These are phyloP conservation scores for Sprattus sprattus DNA, from an alignment of 2,113 vertebrate genomes.

Conservation along the genomic window DNA sequence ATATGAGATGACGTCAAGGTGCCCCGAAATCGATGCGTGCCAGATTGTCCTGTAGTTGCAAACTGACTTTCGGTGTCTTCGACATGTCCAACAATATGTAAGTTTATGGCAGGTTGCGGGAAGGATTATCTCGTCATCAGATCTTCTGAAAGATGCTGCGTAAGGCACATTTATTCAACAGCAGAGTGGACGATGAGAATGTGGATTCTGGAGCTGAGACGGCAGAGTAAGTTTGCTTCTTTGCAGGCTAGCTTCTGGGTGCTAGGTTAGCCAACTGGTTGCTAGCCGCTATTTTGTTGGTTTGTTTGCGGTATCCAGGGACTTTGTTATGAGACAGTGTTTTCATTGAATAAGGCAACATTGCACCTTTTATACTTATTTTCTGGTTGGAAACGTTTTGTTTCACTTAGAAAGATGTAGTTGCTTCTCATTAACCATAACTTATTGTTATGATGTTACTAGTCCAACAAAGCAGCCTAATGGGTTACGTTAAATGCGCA, in stretches of 20 bases:
- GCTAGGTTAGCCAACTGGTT: not conserved
- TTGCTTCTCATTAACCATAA: not conserved
- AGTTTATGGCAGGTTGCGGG: constrained; percentile 15
- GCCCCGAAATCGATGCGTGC: not conserved
- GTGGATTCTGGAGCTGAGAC: constrained; percentile 68
- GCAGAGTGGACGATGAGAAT: constrained; percentile 54
- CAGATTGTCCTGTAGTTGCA: not conserved
- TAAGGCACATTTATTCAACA: constrained; percentile 34
- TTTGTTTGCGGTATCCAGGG: constrained; percentile 41
- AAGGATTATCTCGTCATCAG: not conserved
- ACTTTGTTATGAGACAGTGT: constrained; percentile 48
- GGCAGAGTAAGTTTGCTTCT: constrained; percentile 63
- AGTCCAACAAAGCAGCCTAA: not conserved
- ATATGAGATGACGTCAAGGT: constrained; percentile 29
- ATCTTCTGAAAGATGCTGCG: constrained; percentile 51
- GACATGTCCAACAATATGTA: not conserved
- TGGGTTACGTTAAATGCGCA: not conserved
- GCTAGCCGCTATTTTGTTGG: not conserved
- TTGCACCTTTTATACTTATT: not conserved
- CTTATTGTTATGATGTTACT: not conserved
- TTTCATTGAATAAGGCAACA: constrained; percentile 54
- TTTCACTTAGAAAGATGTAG: not conserved
- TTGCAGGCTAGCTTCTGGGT: constrained; percentile 20
- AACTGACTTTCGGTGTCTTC: not conserved
- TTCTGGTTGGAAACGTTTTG: not conserved